These are phyloP conservation scores for Pelecanoides urinatrix DNA, from an alignment of 2,113 vertebrate species.

Conservation along the genomic window DNA sequence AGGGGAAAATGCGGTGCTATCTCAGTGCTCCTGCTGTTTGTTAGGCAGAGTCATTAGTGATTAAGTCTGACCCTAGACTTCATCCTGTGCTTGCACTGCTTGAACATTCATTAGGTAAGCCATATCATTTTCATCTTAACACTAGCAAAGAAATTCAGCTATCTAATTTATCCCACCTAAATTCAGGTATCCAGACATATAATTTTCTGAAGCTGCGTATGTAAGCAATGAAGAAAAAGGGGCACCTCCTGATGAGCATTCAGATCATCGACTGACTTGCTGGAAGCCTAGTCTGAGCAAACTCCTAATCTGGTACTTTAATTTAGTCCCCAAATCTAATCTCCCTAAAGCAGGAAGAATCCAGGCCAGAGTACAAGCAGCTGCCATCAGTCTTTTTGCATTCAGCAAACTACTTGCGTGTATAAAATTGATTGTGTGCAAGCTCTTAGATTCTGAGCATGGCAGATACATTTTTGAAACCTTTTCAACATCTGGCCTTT, in stretches of 20 bases:
- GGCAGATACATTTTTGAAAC: neutral
- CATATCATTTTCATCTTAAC: neutral
- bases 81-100: neutral
- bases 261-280: neutral
- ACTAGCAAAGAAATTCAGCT: neutral
- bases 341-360: neutral
- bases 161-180: neutral
- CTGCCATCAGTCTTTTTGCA: neutral
- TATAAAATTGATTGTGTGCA: neutral
- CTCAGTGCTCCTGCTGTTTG: neutral
- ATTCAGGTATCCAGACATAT: neutral
- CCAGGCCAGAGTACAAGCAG: neutral
- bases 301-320: neutral
- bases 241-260: neutral
- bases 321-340: neutral
- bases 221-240: neutral
- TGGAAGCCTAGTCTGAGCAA: neutral
- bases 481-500: slow-evolving; percentile 9
- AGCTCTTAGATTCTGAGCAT: neutral
- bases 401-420: neutral
- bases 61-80: neutral
- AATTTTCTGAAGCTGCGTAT: neutral
- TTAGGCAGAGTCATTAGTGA: neutral
- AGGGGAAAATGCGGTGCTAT: neutral
- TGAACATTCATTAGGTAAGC: neutral